A percentile compares a stretch with the other conserved stretches of the same genome.
Evolutionary conservation across 2,113 vertebrate genomes (phyloP).

Genomic region (Nothobranchius furzeri): DNA sequence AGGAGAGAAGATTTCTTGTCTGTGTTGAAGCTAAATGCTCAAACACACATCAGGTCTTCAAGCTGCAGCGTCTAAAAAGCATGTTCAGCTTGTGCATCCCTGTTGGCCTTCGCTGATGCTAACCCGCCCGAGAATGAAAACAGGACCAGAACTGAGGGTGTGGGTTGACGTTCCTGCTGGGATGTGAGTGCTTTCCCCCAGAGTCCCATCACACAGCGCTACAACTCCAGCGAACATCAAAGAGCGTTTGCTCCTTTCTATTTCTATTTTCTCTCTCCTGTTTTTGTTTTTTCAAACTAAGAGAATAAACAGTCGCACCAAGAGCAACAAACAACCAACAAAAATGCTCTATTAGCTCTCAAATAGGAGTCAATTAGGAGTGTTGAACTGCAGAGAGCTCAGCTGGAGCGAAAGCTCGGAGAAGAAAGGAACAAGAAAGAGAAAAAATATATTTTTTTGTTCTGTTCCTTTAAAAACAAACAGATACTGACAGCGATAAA

Average conservation of each 20-base stretch:
- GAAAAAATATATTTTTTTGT: conserved; percentile 14
- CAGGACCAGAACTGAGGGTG: conserved; percentile 40
- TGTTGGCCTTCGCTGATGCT: conserved; percentile 44
- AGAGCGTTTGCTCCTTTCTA: conserved; percentile 43
- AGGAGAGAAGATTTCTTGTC: conserved; percentile 4
- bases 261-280: conserved; percentile 23
- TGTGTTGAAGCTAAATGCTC: conserved; percentile 34
- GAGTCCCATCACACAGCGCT: conserved; percentile 58
- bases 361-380: conserved; percentile 61
- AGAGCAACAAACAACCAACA: conserved; percentile 36
- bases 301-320: conserved; percentile 14
- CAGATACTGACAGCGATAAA: conserved; percentile 31
- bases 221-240: conserved; percentile 65
- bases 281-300: conserved; percentile 18
- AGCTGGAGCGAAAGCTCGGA: conserved; percentile 47
- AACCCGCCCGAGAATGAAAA: conserved; percentile 35
- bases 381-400: conserved; percentile 45
- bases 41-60: conserved; percentile 8
- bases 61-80: conserved; percentile 15
- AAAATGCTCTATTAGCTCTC: conserved; percentile 50
- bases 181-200: conserved; percentile 58
- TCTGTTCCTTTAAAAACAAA: conserved; percentile 44
- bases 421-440: conserved; percentile 45
- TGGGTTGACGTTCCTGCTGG: conserved; percentile 52
- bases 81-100: conserved; percentile 44